A percentile compares a stretch with the other conserved stretches of the same genome.
phyloP scores from a whole-genome alignment of 2,888 invertebrate genomes.

The Drosophila helvetica region DNA sequence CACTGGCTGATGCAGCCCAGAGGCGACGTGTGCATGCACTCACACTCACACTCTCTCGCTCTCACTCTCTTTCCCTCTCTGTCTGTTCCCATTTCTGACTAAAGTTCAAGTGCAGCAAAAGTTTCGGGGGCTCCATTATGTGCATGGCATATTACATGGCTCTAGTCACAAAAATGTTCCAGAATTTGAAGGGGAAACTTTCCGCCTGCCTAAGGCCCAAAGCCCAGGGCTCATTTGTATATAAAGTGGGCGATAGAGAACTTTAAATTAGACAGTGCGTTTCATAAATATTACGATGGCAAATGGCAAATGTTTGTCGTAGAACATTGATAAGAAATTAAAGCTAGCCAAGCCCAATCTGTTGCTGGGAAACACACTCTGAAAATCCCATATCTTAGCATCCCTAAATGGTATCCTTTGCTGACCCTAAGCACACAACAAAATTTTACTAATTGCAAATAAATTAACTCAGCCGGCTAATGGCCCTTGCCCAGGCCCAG shows the following conservation, averaged over 20 bases:
- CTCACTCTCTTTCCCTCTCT: background rate
- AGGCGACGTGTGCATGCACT: slow-evolving; percentile 57
- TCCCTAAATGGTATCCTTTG: background rate
- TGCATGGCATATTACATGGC: slow-evolving; percentile 69
- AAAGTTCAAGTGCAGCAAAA: slow-evolving; percentile 78
- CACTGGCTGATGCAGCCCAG: slow-evolving; percentile 39
- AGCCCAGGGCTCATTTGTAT: slow-evolving; percentile 62
- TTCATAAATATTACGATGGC: background rate
- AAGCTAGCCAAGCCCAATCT: background rate
- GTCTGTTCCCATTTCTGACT: slow-evolving; percentile 12
- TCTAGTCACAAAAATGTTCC: slow-evolving; percentile 36
- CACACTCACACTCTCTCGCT: background rate
- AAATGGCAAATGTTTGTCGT: too few species aligned
- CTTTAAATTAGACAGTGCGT: background rate
- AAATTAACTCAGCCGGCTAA: slow-evolving; percentile 72
- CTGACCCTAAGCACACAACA: slow-evolving; percentile 19
- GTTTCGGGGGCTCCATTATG: slow-evolving; percentile 63
- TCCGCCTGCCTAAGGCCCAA: slow-evolving; percentile 51
- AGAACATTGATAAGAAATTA: background rate
- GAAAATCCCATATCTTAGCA: background rate
- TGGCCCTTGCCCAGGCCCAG: slow-evolving; percentile 47
- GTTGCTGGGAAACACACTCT: background rate
- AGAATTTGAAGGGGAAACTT: slow-evolving; percentile 65
- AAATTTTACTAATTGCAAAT: slow-evolving; percentile 73
- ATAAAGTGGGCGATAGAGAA: slow-evolving; percentile 43